A percentile compares a stretch with the other conserved stretches of the same genome.
Conservation (phyloP, 2,113 vertebrate species). For the Saguinus midas region DNA sequence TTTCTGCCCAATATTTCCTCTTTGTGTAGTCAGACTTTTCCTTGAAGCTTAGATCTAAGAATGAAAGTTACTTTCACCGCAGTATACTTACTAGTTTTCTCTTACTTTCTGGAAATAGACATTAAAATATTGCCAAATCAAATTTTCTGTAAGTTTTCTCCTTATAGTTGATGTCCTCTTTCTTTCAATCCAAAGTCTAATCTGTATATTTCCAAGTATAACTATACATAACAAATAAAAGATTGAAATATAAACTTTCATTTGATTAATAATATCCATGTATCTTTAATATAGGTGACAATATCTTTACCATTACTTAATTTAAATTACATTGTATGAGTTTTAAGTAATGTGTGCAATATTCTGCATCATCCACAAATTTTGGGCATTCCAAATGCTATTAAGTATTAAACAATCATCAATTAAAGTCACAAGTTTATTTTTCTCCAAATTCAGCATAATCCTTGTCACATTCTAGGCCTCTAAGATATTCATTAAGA, state of each 20-base stretch:
- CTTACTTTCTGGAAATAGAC: slow-evolving; percentile 1
- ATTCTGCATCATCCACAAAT: not conserved
- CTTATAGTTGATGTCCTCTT: not conserved
- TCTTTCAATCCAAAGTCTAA: not conserved
- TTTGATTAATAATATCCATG: not conserved
- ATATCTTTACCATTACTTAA: not conserved
- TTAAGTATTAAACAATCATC: not conserved
- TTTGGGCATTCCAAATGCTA: not conserved
- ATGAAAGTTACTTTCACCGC: slow-evolving; percentile 35
- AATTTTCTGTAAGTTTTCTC: slow-evolving; percentile 19
- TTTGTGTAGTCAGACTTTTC: slow-evolving; percentile 22
- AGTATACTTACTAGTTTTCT: not conserved
- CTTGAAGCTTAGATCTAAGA: slow-evolving; percentile 62
- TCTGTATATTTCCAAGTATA: not conserved
- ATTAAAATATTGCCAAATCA: not conserved
- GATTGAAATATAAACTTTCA: not conserved
- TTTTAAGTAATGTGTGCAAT: not conserved
- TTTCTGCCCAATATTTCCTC: slow-evolving; percentile 34
- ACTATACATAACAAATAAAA: not conserved
- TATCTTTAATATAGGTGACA: not conserved
- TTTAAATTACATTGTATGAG: not conserved
- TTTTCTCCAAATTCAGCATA: not conserved
- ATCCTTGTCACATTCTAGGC: not conserved
- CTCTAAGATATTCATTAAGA: not conserved
- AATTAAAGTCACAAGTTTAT: not conserved